A percentile compares a stretch with the other conserved stretches of the same genome.
phyloP scores from a whole-genome alignment of 2,888 invertebrate genomes.

The Polydrusus pterygomalis region DNA sequence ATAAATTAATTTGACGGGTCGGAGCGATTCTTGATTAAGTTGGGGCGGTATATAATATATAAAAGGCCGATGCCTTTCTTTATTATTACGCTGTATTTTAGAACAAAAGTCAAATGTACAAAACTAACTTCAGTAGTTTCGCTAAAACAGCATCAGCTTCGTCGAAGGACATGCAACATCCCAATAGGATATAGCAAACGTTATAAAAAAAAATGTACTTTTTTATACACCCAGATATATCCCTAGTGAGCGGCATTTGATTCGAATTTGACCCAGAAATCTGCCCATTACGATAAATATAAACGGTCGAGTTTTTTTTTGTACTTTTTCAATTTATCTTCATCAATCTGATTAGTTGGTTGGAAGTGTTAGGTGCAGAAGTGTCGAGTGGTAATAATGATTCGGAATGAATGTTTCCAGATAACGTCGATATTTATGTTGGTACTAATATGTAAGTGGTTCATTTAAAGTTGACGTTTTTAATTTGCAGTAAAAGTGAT shows the following conservation, averaged over 20 bases:
- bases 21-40: too few species aligned
- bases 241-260: conserved; percentile 31
- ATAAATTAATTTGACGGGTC: too few species aligned
- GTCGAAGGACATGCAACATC: too few species aligned
- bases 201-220: conserved; percentile 4
- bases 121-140: too few species aligned
- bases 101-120: too few species aligned
- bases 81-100: too few species aligned
- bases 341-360: conserved; percentile 28
- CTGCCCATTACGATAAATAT: conserved; percentile 38
- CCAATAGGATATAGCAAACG: too few species aligned
- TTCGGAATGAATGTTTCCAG: conserved; percentile 16
- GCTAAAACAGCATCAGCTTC: too few species aligned
- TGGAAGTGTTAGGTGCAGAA: not conserved
- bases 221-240: conserved; percentile 18
- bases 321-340: conserved; percentile 27
- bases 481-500: not conserved
- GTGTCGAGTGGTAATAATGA: conserved; percentile 18
- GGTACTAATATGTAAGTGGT: conserved; percentile 27
- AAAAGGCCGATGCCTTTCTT: too few species aligned
- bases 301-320: conserved; percentile 33
- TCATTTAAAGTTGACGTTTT: not conserved
- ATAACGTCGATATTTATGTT: conserved; percentile 16
- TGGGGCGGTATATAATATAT: too few species aligned
- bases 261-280: conserved; percentile 42